Conservation (phyloP, 2,797 vertebrate genomes). For the Lepilemur septentrionalis region DNA sequence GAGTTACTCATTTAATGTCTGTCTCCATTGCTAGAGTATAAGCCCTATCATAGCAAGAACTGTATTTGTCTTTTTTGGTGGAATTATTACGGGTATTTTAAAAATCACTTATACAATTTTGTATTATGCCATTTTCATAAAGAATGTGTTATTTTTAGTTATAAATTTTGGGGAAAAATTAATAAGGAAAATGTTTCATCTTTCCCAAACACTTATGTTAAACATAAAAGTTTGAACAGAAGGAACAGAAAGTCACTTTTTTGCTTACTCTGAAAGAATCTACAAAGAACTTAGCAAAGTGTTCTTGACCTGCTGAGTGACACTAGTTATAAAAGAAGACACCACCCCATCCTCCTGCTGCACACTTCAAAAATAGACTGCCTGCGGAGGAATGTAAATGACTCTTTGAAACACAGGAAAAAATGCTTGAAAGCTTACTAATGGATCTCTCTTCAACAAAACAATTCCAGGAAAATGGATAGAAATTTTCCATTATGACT, state of each 20-base stretch:
- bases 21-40: neutral
- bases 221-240: neutral
- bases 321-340: neutral
- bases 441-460: neutral
- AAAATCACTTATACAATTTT: neutral
- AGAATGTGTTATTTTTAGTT: neutral
- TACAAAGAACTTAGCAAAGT: neutral
- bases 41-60: neutral
- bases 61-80: neutral
- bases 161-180: neutral
- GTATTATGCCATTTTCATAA: neutral
- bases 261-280: constrained; percentile 12
- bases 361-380: neutral
- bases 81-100: neutral
- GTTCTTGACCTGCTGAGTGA: neutral
- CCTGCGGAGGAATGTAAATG: neutral
- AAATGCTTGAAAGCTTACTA: neutral
- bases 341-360: neutral
- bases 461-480: neutral
- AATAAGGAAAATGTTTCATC: neutral
- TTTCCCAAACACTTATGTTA: neutral
- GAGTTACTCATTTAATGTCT: neutral
- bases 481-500: neutral
- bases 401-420: neutral
- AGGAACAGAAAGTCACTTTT: neutral